A percentile compares a stretch with the other conserved stretches of the same genome.
These are phyloP conservation scores for Drosophila engyochracea DNA, from an alignment of 2,888 invertebrate genomes.

Conservation along the genomic window DNA sequence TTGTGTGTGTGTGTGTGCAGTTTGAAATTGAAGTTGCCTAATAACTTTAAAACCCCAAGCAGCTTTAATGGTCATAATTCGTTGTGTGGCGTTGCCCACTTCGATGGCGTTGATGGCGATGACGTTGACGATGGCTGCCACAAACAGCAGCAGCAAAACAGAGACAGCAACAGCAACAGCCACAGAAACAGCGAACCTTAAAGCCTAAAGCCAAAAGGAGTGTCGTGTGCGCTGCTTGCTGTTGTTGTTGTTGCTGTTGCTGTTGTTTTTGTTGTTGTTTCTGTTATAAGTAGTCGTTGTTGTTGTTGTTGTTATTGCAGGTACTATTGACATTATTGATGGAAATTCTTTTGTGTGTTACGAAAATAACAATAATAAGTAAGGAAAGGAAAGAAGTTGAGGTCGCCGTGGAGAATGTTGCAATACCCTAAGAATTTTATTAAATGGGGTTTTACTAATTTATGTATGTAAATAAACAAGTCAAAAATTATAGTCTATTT, in stretches of 20 bases:
- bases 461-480: neutral
- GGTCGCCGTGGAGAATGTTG: neutral
- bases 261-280: slow-evolving; percentile 28
- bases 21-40: slow-evolving; percentile 68
- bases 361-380: slow-evolving; percentile 38
- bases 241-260: neutral
- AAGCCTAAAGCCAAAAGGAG: slow-evolving; percentile 51
- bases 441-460: neutral
- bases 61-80: slow-evolving; percentile 78
- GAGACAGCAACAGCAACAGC: neutral
- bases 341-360: slow-evolving; percentile 80
- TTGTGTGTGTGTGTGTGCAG: slow-evolving; percentile 23
- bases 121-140: slow-evolving; percentile 42
- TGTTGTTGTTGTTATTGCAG: slow-evolving; percentile 25
- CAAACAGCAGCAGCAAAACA: slow-evolving; percentile 21
- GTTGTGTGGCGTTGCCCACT: slow-evolving; percentile 44
- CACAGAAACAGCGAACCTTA: slow-evolving; percentile 26
- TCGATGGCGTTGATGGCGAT: slow-evolving; percentile 28
- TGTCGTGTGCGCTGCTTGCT: slow-evolving; percentile 52
- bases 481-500: neutral
- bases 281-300: slow-evolving; percentile 12
- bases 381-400: slow-evolving; percentile 48
- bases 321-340: slow-evolving; percentile 81
- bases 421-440: slow-evolving; percentile 36
- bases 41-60: slow-evolving; percentile 77